These are phyloP conservation scores for Larimichthys polyactis DNA, from an alignment of 2,113 vertebrate genomes.

Conservation along the genomic window DNA sequence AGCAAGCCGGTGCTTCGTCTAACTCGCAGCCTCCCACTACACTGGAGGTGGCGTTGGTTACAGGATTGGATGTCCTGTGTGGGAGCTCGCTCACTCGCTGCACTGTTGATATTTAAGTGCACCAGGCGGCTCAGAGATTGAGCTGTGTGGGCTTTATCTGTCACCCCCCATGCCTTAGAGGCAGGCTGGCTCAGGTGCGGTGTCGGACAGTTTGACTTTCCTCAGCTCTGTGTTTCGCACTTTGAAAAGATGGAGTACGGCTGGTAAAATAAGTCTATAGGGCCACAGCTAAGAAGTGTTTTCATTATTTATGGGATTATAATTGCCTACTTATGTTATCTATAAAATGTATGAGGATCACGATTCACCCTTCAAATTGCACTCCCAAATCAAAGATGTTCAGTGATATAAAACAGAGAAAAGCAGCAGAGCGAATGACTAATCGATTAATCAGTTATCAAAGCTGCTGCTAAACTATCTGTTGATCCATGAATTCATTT, in stretches of 20 bases:
- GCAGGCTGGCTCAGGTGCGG: constrained; percentile 34
- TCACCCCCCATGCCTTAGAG: constrained; percentile 28
- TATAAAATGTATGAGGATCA: neutral
- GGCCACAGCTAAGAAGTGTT: neutral
- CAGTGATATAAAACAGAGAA: neutral
- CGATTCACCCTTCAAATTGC: neutral
- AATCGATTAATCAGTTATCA: neutral
- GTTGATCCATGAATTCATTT: too few species aligned
- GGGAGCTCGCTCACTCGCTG: constrained; percentile 42
- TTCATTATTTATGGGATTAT: neutral
- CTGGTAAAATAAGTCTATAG: neutral
- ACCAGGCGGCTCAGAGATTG: constrained; percentile 42
- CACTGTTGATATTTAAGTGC: constrained; percentile 43
- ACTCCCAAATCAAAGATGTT: neutral
- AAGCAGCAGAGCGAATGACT: neutral
- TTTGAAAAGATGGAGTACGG: constrained; percentile 6
- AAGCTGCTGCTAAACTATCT: neutral
- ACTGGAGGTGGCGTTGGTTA: constrained; percentile 38
- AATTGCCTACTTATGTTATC: too few species aligned
- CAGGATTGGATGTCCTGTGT: constrained; percentile 42
- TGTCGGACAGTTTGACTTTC: constrained; percentile 11
- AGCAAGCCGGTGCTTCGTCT: neutral
- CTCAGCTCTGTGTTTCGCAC: constrained; percentile 17
- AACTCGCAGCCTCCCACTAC: constrained; percentile 48
- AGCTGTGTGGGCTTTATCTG: constrained; percentile 65